phyloP scores from a whole-genome alignment of 2,888 invertebrate genomes.

The Drosophila robusta region DNA sequence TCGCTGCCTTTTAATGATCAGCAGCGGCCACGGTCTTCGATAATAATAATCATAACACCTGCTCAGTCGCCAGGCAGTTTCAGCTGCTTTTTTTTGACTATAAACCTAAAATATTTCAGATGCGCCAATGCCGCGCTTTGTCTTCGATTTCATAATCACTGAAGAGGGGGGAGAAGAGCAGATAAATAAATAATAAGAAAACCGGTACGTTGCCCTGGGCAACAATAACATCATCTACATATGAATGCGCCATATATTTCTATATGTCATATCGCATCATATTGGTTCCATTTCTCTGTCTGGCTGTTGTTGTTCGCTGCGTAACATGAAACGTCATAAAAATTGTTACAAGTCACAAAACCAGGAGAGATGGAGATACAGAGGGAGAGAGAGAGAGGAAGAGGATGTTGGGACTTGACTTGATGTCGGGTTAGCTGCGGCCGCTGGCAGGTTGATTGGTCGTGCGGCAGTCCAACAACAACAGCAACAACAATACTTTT shows the following conservation, averaged over 20 bases:
- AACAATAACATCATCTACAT: slow-evolving; percentile 45
- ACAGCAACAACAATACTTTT: slow-evolving; percentile 15
- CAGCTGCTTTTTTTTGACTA: slow-evolving; percentile 12
- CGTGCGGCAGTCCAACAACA: slow-evolving; percentile 16
- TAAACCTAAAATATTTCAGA: slow-evolving; percentile 43
- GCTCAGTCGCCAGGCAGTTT: slow-evolving; percentile 18
- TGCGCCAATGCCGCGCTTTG: slow-evolving; percentile 32
- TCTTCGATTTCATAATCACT: slow-evolving; percentile 70
- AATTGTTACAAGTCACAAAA: slow-evolving; percentile 62
- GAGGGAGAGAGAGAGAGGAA: neutral
- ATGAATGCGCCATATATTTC: slow-evolving; percentile 49
- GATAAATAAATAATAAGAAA: slow-evolving; percentile 16
- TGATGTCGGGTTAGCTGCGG: slow-evolving; percentile 4
- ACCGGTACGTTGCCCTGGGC: slow-evolving; percentile 37
- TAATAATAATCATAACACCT: slow-evolving; percentile 60
- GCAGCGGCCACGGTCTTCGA: slow-evolving; percentile 40
- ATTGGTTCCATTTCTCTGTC: slow-evolving; percentile 28
- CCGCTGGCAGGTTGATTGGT: slow-evolving; percentile 49
- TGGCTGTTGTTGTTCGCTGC: slow-evolving; percentile 8
- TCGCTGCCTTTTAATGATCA: slow-evolving; percentile 30
- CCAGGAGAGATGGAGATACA: slow-evolving; percentile 29
- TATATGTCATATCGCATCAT: slow-evolving; percentile 53
- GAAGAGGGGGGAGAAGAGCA: slow-evolving; percentile 14
- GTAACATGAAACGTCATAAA: slow-evolving; percentile 77
- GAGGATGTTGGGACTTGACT: slow-evolving; percentile 1